Conservation (phyloP, 2,113 vertebrate species). For the Tenrec ecaudatus region DNA sequence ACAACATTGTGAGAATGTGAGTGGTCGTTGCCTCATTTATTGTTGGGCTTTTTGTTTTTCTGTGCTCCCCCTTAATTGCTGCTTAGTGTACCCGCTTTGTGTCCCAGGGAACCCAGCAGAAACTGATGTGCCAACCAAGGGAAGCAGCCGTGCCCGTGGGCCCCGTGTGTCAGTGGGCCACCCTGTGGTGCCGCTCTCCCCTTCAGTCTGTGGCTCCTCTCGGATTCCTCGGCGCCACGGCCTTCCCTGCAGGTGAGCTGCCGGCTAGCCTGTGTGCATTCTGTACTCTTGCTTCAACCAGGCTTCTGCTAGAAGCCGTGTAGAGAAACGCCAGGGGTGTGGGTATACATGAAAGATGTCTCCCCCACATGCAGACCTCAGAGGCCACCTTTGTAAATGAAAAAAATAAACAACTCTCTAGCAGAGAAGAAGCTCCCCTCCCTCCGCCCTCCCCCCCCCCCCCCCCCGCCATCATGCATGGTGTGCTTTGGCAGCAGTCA, state of each 20-base stretch:
- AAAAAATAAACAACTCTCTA: slow-evolving; percentile 48
- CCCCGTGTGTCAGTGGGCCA: not conserved
- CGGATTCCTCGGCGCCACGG: too few relatives aligned
- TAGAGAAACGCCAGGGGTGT: slow-evolving; percentile 29
- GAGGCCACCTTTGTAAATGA: slow-evolving; percentile 31
- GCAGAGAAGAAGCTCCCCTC: not conserved
- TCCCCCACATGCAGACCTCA: slow-evolving; percentile 37
- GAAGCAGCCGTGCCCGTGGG: not conserved
- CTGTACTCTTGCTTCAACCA: not conserved
- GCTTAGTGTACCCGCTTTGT: not conserved
- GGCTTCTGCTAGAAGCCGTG: slow-evolving; percentile 8
- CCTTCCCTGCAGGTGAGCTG: not conserved
- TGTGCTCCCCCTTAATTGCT: not conserved
- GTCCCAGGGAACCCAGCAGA: not conserved
- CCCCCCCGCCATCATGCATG: not conserved
- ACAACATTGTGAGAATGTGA: slow-evolving; percentile 9
- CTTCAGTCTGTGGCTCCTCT: too few relatives aligned
- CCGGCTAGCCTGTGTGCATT: not conserved
- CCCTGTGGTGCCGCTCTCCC: not conserved
- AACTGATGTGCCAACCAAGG: not conserved
- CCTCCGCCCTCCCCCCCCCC: not conserved
- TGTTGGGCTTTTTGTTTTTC: not conserved
- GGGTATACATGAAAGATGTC: not conserved
- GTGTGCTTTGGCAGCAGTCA: slow-evolving; percentile 53
- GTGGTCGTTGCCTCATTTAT: slow-evolving; percentile 15